Percentiles rank a stretch among this genome's conserved stretches.
These are phyloP conservation scores for Miltochrista miniata DNA, from an alignment of 2,888 invertebrate genomes.

Conservation along the genomic window DNA sequence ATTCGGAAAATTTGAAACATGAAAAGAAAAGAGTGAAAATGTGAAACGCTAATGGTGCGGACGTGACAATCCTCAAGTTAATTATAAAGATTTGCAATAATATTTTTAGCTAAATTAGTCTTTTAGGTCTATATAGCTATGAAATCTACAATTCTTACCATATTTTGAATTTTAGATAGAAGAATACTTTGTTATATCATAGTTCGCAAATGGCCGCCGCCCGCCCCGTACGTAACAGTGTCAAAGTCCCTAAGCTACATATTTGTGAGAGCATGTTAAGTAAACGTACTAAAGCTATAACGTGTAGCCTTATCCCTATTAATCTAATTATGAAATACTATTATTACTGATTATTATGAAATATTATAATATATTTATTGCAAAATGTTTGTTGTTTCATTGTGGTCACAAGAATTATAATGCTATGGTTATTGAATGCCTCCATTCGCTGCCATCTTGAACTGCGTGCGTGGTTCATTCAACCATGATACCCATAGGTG, in stretches of 20 bases:
- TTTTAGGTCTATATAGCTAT: constrained; percentile 22
- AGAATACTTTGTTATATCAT: constrained; percentile 4
- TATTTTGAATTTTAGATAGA: constrained; percentile 29
- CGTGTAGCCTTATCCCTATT: constrained; percentile 75
- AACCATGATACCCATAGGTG: too few species aligned
- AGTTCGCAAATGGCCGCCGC: constrained; percentile 19
- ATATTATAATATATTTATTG: constrained; percentile 79
- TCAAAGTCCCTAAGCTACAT: constrained; percentile 41
- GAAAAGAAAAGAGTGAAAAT: too few species aligned
- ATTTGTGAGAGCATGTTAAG: constrained; percentile 59
- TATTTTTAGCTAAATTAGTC: constrained; percentile 31
- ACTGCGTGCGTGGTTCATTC: too few species aligned
- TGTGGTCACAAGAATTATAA: background rate
- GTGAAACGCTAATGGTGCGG: too few species aligned
- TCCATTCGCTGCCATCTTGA: too few species aligned
- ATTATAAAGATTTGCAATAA: constrained; percentile 12
- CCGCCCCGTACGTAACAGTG: constrained; percentile 22
- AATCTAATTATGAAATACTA: constrained; percentile 57
- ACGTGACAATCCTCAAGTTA: too few species aligned
- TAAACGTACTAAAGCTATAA: constrained; percentile 62
- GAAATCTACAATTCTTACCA: constrained; percentile 38
- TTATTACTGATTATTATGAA: constrained; percentile 51
- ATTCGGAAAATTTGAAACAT: too few species aligned
- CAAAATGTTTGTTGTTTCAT: constrained; percentile 39
- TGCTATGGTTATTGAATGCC: too few species aligned